These are phyloP conservation scores for Pseudomyrmex concolor DNA, from an alignment of 1,140 invertebrate species.

Conservation along the genomic window DNA sequence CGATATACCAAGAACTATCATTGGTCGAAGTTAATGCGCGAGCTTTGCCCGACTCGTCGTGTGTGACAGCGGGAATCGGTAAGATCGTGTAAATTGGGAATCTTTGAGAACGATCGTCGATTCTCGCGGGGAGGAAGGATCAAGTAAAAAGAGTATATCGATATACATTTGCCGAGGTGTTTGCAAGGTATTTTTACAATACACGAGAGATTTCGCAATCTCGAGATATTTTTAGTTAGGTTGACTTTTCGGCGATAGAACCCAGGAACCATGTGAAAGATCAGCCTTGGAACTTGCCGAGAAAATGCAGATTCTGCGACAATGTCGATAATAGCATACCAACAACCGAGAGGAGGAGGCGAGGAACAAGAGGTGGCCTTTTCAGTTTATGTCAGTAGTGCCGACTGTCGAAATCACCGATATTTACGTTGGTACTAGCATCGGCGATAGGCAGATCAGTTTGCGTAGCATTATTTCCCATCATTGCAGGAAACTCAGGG, in stretches of 20 bases:
- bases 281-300: constrained; percentile 77
- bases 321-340: constrained; percentile 72
- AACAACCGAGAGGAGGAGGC: constrained; percentile 76
- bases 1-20: constrained; percentile 35
- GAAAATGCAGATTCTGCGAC: constrained; percentile 77
- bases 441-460: background rate
- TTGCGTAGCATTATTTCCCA: background rate
- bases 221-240: constrained; percentile 19
- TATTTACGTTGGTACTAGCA: constrained; percentile 37
- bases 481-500: constrained; percentile 47
- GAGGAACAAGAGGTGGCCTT: constrained; percentile 77
- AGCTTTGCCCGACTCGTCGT: constrained; percentile 8
- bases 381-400: constrained; percentile 84
- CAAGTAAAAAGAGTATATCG: constrained; percentile 16
- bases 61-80: constrained; percentile 35
- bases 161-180: background rate
- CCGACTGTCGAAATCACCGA: constrained; percentile 67
- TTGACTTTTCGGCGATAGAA: constrained; percentile 67
- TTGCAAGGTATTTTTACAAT: background rate
- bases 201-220: constrained; percentile 5
- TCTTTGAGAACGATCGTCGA: constrained; percentile 45
- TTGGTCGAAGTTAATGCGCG: constrained; percentile 47
- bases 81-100: constrained; percentile 32
- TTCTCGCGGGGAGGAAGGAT: constrained; percentile 7
- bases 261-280: constrained; percentile 75